A percentile compares a stretch with the other conserved stretches of the same genome.
These are phyloP conservation scores for Blera fallax DNA, from an alignment of 2,888 invertebrate species.

Conservation along the genomic window DNA sequence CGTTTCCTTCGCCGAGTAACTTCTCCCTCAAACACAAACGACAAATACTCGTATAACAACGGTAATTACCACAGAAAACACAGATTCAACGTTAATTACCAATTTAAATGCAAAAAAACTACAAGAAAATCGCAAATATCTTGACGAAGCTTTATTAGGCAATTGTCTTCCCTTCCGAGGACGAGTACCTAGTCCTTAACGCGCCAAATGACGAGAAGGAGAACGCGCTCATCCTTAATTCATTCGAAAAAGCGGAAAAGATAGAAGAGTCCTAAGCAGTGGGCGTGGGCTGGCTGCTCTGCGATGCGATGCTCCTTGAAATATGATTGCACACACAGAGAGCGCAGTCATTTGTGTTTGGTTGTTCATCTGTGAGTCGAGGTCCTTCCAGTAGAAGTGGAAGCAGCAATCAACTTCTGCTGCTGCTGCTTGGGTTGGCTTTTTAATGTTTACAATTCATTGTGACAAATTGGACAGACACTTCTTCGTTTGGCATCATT, in stretches of 20 bases:
- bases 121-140: slow-evolving; percentile 54
- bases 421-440: slow-evolving; percentile 54
- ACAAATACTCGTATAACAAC: slow-evolving; percentile 64
- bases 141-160: slow-evolving; percentile 61
- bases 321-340: slow-evolving; percentile 48
- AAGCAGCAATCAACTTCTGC: slow-evolving; percentile 62
- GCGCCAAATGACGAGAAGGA: slow-evolving; percentile 35
- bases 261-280: slow-evolving; percentile 46
- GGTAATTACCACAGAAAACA: slow-evolving; percentile 69
- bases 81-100: slow-evolving; percentile 68
- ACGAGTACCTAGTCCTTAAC: neutral
- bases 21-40: neutral
- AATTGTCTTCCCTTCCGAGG: slow-evolving; percentile 29
- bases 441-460: slow-evolving; percentile 73
- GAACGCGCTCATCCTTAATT: slow-evolving; percentile 66
- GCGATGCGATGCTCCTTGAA: slow-evolving; percentile 40
- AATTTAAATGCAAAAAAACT: slow-evolving; percentile 71
- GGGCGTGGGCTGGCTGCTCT: neutral
- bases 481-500: slow-evolving; percentile 65
- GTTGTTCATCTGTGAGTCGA: slow-evolving; percentile 59
- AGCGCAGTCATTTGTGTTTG: slow-evolving; percentile 41
- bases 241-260: slow-evolving; percentile 63
- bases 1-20: slow-evolving; percentile 1
- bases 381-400: slow-evolving; percentile 51
- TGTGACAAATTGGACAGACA: slow-evolving; percentile 72